A percentile compares a stretch with the other conserved stretches of the same genome.
Evolutionary conservation across 2,797 vertebrate species (phyloP).

Genomic region (Chelonia mydas): DNA sequence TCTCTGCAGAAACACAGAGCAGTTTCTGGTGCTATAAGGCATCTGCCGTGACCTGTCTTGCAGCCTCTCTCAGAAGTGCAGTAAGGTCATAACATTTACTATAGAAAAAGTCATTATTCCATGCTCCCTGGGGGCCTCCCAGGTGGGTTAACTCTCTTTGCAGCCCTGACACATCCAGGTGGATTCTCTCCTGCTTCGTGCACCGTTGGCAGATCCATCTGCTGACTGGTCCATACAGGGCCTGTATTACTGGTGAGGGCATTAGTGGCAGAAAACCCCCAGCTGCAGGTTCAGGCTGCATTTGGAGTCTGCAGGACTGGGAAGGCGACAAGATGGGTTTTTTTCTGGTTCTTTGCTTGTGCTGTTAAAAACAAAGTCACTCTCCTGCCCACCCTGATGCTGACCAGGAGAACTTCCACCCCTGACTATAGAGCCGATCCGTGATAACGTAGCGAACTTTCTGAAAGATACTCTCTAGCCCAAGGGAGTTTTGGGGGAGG

Average conservation of each 20-base stretch:
- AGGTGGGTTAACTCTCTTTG: neutral
- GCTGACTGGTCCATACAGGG: neutral
- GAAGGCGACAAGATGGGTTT: neutral
- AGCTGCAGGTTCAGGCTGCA: neutral
- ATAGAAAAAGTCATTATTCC: neutral
- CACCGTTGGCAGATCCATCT: neutral
- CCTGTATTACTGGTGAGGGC: accelerated
- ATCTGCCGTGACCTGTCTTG: neutral
- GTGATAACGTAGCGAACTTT: neutral
- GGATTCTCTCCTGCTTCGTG: neutral
- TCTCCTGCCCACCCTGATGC: neutral
- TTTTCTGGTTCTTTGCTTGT: neutral
- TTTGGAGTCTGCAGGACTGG: neutral
- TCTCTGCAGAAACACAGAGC: neutral
- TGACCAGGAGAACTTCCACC: neutral
- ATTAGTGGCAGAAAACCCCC: neutral
- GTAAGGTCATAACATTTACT: neutral
- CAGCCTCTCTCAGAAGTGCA: neutral
- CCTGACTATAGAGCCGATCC: neutral
- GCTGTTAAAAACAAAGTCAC: neutral
- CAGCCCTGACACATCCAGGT: neutral
- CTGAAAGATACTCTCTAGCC: neutral
- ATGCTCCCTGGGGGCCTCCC: neutral
- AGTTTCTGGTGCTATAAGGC: neutral
- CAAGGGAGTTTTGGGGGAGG: too few relatives aligned